A percentile compares a stretch with the other conserved stretches of the same genome.
phyloP scores from a whole-genome alignment of 2,113 vertebrate genomes.

The Arenaria interpres region DNA sequence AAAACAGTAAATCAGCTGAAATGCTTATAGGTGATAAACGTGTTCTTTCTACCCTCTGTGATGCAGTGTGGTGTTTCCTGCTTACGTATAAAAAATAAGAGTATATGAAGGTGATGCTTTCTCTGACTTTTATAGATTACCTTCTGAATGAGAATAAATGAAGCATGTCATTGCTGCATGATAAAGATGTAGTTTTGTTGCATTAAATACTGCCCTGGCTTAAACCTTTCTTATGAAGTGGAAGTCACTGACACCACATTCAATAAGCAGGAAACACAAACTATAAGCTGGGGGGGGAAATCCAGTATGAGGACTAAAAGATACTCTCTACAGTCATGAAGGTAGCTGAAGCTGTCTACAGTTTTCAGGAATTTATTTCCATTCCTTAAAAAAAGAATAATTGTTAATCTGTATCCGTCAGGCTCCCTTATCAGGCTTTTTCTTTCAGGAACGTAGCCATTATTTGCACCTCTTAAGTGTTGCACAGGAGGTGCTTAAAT shows the following conservation, averaged over 20 bases:
- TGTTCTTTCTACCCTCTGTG: background rate
- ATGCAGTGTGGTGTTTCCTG: background rate
- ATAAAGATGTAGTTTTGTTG: background rate
- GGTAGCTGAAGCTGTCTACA: background rate
- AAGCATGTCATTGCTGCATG: background rate
- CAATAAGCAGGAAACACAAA: background rate
- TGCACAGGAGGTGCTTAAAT: background rate
- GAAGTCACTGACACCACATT: background rate
- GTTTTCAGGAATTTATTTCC: background rate
- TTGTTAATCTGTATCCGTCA: background rate
- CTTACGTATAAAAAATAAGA: background rate
- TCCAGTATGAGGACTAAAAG: background rate
- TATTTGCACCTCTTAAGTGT: background rate
- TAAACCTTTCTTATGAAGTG: background rate
- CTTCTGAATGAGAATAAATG: background rate
- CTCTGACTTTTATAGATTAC: background rate
- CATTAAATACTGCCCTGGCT: background rate
- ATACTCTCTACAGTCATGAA: background rate
- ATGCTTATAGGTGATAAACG: constrained; percentile 39
- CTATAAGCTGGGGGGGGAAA: background rate
- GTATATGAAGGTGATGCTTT: background rate
- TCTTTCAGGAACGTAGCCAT: background rate
- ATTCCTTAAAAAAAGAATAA: background rate
- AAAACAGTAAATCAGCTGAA: constrained; percentile 44
- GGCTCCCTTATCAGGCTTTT: background rate